A percentile compares a stretch with the other conserved stretches of the same genome.
These are phyloP conservation scores for Oriolus oriolus DNA, from an alignment of 2,113 vertebrate species.

Conservation along the genomic window DNA sequence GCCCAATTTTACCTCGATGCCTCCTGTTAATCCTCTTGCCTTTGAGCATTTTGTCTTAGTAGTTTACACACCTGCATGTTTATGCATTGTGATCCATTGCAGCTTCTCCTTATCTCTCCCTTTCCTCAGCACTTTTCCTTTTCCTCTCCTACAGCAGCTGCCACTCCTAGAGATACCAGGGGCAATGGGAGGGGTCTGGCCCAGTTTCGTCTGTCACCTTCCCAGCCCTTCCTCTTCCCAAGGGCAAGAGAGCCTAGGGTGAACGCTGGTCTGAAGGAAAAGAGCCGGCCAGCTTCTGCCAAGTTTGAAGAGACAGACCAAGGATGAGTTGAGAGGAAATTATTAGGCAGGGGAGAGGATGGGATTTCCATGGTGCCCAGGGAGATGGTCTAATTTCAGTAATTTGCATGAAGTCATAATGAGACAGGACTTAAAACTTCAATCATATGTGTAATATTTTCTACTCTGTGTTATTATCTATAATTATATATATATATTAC, in stretches of 20 bases:
- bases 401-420: neutral
- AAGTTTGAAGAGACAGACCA: slow-evolving; percentile 62
- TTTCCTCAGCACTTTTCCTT: neutral
- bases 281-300: slow-evolving; percentile 25
- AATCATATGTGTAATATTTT: neutral
- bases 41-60: slow-evolving; percentile 24
- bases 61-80: slow-evolving; percentile 5
- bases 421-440: neutral
- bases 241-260: neutral
- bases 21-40: neutral
- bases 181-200: neutral
- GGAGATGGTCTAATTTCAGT: slow-evolving; percentile 46
- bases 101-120: slow-evolving; percentile 23
- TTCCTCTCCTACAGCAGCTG: neutral
- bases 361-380: slow-evolving; percentile 23
- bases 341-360: slow-evolving; percentile 44
- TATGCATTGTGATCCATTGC: neutral
- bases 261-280: neutral
- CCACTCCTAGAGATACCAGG: neutral
- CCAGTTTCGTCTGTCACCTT: neutral
- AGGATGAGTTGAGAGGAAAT: slow-evolving; percentile 66
- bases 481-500: neutral
- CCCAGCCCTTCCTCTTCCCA: neutral
- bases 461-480: neutral
- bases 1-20: neutral